Evolutionary conservation across 1,140 invertebrate genomes (phyloP), one percentile per base, ranked within the genome.

Genomic region (Halictus rubicundus): DNA sequence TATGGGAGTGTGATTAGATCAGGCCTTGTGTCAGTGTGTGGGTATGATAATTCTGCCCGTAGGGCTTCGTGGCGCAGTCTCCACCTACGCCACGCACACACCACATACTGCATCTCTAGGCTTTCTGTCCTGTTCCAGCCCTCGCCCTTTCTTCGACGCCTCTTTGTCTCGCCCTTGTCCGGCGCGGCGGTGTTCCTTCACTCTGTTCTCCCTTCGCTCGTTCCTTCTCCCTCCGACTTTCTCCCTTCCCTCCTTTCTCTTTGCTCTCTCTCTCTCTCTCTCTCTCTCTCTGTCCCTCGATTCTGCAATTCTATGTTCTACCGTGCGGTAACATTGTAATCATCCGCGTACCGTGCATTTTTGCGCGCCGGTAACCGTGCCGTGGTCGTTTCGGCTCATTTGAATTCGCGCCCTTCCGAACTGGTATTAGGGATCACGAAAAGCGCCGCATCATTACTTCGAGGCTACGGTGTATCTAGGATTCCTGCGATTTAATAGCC

Each of bases 1-100:
- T 93, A 92, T 92, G 91, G 87, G 89, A 92, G 91, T 93, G 91
- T 93, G 92, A 93, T 93, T 92, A 93, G 91, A 93, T 93, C 92
- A 90, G 90, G 81, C 88, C 86, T 79, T 82, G 75, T 79, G 81
- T 42, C 59, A 23, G 81, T 92, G 90, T 92, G 88, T 92, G 87
- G 89, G 91, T 93, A 93, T 92, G 91, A 93, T 93, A 92, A 92
- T 93, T 93, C 91, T 92, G 91, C 92, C 92, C 91, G 85, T 87
- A 88, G 91, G 92, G 89, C 82, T 88, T 88, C 90, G 82, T 89
- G 90, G 90, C 83, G 84, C 90, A 90, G 91, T 91, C 91, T 92
- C 91, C 91, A 92, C 92, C 91, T 90, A 92, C 91, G 90, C 78
- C 76, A 86, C 88, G 85, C 89, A 91, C 89, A 92, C 90, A 86